Conservation (phyloP, 2,888 invertebrate species). For the Colletes collaris region DNA sequence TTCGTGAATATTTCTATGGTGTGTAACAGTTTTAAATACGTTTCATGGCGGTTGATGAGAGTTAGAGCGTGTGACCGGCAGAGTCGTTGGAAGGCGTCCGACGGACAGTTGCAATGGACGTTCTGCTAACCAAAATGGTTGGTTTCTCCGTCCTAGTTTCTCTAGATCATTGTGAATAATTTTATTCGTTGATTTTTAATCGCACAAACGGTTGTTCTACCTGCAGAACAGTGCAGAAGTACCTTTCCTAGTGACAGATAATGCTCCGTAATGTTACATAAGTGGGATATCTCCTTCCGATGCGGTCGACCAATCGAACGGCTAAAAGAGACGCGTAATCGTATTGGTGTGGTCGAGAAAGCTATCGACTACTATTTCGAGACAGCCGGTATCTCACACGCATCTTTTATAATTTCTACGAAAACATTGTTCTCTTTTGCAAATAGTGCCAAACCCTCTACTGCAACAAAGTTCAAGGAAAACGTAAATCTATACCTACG, state of each 20-base stretch:
- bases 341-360: slow-evolving; percentile 18
- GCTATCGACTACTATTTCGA: slow-evolving; percentile 11
- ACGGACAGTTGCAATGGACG: slow-evolving; percentile 16
- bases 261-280: slow-evolving; percentile 32
- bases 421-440: not conserved
- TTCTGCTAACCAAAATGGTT: not conserved
- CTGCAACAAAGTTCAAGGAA: not conserved
- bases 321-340: slow-evolving; percentile 26
- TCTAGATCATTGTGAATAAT: not conserved
- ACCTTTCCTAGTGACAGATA: slow-evolving; percentile 25
- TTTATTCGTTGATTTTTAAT: not conserved
- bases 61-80: not conserved
- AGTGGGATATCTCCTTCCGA: slow-evolving; percentile 39
- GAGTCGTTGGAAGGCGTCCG: slow-evolving; percentile 20
- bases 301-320: slow-evolving; percentile 33
- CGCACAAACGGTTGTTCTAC: not conserved
- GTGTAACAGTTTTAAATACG: not conserved
- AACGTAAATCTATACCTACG: no score
- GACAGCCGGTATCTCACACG: no score
- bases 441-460: not conserved
- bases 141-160: not conserved
- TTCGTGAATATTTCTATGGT: not conserved
- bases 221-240: not conserved
- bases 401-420: not conserved
- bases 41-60: not conserved